A percentile compares a stretch with the other conserved stretches of the same genome.
These are phyloP conservation scores for Schizothorax lantsangensis DNA, from an alignment of 2,797 vertebrate species.

Conservation along the genomic window DNA sequence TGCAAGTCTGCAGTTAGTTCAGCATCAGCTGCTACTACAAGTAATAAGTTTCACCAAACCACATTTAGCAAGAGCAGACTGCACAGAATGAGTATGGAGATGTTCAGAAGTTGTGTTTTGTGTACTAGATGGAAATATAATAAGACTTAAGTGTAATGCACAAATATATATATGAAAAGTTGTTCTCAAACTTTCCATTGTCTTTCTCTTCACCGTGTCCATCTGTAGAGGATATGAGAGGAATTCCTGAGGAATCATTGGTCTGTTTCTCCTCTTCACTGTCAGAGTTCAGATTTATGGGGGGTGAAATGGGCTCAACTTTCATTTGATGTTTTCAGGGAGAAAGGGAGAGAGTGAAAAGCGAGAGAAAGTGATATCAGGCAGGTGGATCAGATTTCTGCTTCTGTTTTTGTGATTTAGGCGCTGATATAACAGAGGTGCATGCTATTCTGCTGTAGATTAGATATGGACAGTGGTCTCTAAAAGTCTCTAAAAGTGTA, in stretches of 20 bases:
- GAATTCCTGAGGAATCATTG: constrained; percentile 34
- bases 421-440: not conserved
- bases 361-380: constrained; percentile 35
- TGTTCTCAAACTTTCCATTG: not conserved
- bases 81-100: not conserved
- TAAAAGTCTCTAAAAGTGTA: not conserved
- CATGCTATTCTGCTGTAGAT: not conserved
- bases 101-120: not conserved
- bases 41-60: not conserved
- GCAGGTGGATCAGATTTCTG: constrained; percentile 40
- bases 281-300: constrained; percentile 50
- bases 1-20: not conserved
- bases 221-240: constrained; percentile 39
- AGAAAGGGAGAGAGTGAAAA: not conserved
- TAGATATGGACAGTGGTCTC: not conserved
- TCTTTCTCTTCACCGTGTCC: not conserved
- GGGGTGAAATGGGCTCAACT: constrained; percentile 46
- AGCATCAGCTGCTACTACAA: not conserved
- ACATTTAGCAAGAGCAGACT: not conserved
- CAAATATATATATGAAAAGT: not conserved
- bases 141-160: not conserved
- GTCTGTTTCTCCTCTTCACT: constrained; percentile 30
- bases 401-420: constrained; percentile 34
- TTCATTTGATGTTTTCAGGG: constrained; percentile 50
- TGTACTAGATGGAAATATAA: not conserved